Evolutionary conservation across 2,113 vertebrate genomes (phyloP).

Genomic region (Pelecanoides urinatrix): DNA sequence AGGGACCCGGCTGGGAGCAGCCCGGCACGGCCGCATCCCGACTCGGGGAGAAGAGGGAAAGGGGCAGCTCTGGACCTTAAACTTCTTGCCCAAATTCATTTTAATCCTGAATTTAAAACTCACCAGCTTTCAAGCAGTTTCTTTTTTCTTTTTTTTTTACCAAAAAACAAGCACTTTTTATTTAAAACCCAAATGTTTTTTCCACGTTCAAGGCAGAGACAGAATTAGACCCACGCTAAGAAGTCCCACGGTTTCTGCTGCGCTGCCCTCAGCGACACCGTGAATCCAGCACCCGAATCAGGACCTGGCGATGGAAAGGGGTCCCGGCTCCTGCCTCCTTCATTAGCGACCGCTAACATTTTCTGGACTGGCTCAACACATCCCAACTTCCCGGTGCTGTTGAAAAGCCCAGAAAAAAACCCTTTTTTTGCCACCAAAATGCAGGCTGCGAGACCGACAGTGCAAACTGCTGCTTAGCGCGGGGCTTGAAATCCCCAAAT

Average conservation of each 20-base stretch:
- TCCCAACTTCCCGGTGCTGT: neutral
- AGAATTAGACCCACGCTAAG: neutral
- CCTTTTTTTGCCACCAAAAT: neutral
- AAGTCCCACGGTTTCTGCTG: neutral
- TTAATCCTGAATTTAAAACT: neutral
- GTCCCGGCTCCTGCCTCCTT: neutral
- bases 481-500: neutral
- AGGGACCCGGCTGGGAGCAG: neutral
- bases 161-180: rapidly evolving
- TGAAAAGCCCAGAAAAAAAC: neutral
- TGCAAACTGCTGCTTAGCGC: neutral
- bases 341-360: rapidly evolving
- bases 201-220: neutral
- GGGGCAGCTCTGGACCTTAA: neutral
- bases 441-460: neutral
- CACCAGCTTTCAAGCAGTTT: rapidly evolving
- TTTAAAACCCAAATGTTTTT: neutral
- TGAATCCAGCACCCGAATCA: neutral
- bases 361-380: neutral
- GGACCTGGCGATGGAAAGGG: neutral
- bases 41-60: neutral
- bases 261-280: neutral
- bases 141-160: neutral
- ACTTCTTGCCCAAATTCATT: rapidly evolving
- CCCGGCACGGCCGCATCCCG: neutral